These are phyloP conservation scores for Meteorus cinctellus DNA, from an alignment of 2,888 invertebrate genomes.

Conservation along the genomic window DNA sequence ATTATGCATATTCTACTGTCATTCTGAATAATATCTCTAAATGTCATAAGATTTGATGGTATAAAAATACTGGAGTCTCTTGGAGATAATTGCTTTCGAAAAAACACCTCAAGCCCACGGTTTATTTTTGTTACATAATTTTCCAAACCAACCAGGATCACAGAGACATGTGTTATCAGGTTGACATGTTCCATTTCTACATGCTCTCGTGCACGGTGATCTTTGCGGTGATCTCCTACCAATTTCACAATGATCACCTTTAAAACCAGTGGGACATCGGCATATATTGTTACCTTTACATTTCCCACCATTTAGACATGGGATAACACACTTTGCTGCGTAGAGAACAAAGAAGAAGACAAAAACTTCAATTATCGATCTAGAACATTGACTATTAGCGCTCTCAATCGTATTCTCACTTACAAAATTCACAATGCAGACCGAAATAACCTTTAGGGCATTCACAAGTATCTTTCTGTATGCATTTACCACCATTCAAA, in stretches of 20 bases:
- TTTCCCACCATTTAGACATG: constrained; percentile 92
- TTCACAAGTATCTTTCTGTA: constrained; percentile 94
- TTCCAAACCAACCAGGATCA: constrained; percentile 88
- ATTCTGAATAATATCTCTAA: not conserved
- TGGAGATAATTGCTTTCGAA: not conserved
- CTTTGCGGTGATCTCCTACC: constrained; percentile 81
- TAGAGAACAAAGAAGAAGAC: constrained; percentile 45
- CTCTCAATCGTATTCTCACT: constrained; percentile 73
- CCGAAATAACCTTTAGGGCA: constrained; percentile 95
- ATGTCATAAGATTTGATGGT: constrained; percentile 3
- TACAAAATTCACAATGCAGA: constrained; percentile 91
- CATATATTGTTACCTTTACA: constrained; percentile 93
- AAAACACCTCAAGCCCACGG: constrained; percentile 67
- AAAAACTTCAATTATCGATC: constrained; percentile 16
- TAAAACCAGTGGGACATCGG: constrained; percentile 87
- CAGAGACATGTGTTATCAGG: constrained; percentile 84
- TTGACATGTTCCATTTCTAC: constrained; percentile 85
- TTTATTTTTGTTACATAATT: constrained; percentile 86
- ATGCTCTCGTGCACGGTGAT: constrained; percentile 83
- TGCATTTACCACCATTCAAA: constrained; percentile 94
- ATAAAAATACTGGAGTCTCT: constrained; percentile 40
- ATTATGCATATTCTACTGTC: not conserved
- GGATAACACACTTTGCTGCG: constrained; percentile 90
- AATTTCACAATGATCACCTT: constrained; percentile 94
- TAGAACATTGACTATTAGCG: not conserved